Evolutionary conservation across 2,888 invertebrate genomes (phyloP), one percentile per base, ranked within the genome.

Genomic region (Andricus quercusramuli): DNA sequence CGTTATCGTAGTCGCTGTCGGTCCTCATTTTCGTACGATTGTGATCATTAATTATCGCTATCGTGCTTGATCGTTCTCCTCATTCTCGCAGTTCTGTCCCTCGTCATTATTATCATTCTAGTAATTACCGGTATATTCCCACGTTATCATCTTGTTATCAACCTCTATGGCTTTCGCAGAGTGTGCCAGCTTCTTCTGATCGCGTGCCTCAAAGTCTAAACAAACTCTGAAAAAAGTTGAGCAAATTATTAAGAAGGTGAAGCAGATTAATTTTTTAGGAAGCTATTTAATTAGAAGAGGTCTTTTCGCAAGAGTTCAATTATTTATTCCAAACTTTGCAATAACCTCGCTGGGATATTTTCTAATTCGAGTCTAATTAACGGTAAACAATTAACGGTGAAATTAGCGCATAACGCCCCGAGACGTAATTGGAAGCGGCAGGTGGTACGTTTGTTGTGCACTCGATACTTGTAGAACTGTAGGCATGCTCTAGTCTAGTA

Each of bases 21-120:
- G 90, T 90, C 89, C 91, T 90, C 91, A 88, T 91, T 91, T 91
- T 91, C 91, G 89, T 90, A 88, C 90, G 90, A 90, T 90, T 90
- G 90, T 88, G 88, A 90, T 90, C 91, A 89, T 91, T 92, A 92
- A 91, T 91, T 92, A 92, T 90, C 88, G 88, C 90, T 91, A 90
- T 92, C 91, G 87, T 87, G 84, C 84, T 86, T 85, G 88, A 88
- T 88, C 89, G 86, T 87, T 88, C 86, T 85, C 84, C 80, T 82
- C 80, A 82, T 82, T 79, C 37, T 15, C 64, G 59, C 81, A 80
- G 80, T 85, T 84, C 47, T 51, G 67, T 22, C 84, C 78, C 86
- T 83, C 85, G 84, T 88, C 87, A 88, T 91, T 90, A 90, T 90
- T 91, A 91, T 91, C 90, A 91, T 91, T 90, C 88, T 86, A 86